Evolutionary conservation across 2,888 invertebrate genomes (phyloP), one percentile per base, ranked within the genome.

Genomic region (Sarcophaga carnaria): DNA sequence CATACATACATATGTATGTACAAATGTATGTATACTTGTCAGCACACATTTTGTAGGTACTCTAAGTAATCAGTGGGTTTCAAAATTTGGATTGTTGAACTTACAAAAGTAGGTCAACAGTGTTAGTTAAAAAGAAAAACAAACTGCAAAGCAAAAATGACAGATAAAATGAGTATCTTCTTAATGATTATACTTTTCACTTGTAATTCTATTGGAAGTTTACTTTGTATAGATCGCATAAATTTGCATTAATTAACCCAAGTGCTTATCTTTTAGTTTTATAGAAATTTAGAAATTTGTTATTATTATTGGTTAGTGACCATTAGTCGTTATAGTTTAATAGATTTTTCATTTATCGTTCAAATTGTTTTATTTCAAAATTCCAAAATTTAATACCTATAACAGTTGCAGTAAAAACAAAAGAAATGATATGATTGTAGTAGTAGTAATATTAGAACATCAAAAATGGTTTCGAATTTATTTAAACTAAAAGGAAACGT

Each of bases 41-140:
- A 17, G 66, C 66, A 66, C 27, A 49, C 45, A 27, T 64, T 22
- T 25, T 54, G 49, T 67, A 37, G 45, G 67, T 63, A 64, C 49
- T 59, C 59, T 45, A 37, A 20, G 37, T 27, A 67, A n/a, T n/a
- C 6, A 45, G 17, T 70, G 63, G 54, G 59, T 63, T 70, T 70
- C 47, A 72, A 77, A 71, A 47, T 80, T 22, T 80, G 70, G 80
- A 80, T 79, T 80, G 79, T 75, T 75, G 69, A 83, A 75, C 75
- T 84, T 74, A 60, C 11, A 12, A 80, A 84, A 75, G 45, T 84
- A 70, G 84, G 84, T 80, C 80, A 80, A 37, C 4, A 84, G 27
- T 70, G 70, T 49, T 70, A 66, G 37, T 37, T 37, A 37, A 37
- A 37, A 37, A 72, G 59, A 75, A 64, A 60, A 74, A 72, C 14